These are phyloP conservation scores for Aphaenogaster floridana DNA, from an alignment of 1,140 invertebrate genomes.

Conservation along the genomic window DNA sequence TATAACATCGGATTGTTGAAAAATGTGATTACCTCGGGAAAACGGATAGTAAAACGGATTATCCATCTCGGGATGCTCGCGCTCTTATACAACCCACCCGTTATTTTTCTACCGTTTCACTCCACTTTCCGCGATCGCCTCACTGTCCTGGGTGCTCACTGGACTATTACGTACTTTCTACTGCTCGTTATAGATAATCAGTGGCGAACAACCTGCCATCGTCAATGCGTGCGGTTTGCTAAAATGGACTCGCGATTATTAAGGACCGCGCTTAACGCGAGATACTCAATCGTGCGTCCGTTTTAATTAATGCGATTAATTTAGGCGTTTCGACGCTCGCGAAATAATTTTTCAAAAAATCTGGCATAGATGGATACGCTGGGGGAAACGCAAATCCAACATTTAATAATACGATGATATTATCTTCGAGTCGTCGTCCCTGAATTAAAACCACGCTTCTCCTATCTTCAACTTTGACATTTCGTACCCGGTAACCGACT, in stretches of 20 bases:
- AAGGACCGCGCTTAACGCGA: background rate
- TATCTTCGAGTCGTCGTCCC: background rate
- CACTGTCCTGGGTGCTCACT: constrained; percentile 58
- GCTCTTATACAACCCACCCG: constrained; percentile 15
- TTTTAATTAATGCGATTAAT: constrained; percentile 32
- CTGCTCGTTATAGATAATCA: constrained; percentile 57
- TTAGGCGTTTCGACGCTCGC: background rate
- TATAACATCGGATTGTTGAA: background rate
- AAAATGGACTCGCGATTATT: constrained; percentile 11
- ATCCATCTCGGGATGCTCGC: constrained; percentile 5
- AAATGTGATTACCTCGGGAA: background rate
- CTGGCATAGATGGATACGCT: background rate
- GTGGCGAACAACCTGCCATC: constrained; percentile 56
- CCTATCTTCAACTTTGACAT: constrained; percentile 29
- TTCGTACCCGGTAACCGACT: background rate
- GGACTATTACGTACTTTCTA: constrained; percentile 65
- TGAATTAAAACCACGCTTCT: background rate
- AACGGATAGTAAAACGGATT: background rate
- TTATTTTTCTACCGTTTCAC: constrained; percentile 54
- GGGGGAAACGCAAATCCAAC: background rate
- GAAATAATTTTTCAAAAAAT: background rate
- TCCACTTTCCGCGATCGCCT: constrained; percentile 58
- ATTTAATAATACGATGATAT: background rate
- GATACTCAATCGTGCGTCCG: constrained; percentile 24
- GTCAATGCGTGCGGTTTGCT: constrained; percentile 24